A percentile compares a stretch with the other conserved stretches of the same genome.
phyloP scores from a whole-genome alignment of 2,797 vertebrate species.

The Oreochromis mossambicus region DNA sequence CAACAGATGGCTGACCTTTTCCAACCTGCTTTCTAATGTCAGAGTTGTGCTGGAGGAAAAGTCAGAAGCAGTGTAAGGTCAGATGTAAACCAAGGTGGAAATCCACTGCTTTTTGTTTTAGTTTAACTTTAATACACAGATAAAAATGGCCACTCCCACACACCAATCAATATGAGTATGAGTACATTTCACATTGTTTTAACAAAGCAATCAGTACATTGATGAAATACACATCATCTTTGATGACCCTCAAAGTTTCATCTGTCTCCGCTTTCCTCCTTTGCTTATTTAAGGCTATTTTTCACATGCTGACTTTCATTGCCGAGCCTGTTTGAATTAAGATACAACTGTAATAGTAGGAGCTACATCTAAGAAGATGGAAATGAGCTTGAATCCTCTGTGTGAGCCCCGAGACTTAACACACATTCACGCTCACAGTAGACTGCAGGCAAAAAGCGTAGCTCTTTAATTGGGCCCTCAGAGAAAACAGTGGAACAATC shows the following conservation, averaged over 20 bases:
- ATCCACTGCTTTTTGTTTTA: not conserved
- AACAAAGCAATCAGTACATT: not conserved
- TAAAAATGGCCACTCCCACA: not conserved
- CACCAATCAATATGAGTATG: not conserved
- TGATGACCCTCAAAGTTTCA: not conserved
- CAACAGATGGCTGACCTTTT: constrained; percentile 38
- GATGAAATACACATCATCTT: not conserved
- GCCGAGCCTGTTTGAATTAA: constrained; percentile 3
- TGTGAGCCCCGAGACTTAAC: constrained; percentile 39
- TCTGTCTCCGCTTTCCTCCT: not conserved
- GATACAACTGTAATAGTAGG: not conserved
- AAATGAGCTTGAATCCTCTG: constrained; percentile 47
- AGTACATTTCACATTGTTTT: not conserved
- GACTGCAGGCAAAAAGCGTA: constrained; percentile 40
- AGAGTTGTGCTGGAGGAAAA: constrained; percentile 13
- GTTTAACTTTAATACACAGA: not conserved
- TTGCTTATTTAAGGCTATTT: not conserved
- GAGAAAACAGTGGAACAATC: constrained; percentile 73
- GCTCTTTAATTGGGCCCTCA: constrained; percentile 74
- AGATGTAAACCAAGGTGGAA: not conserved
- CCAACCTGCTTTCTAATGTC: constrained; percentile 21
- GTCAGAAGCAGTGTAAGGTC: constrained; percentile 22
- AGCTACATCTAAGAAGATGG: constrained; percentile 27
- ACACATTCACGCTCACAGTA: constrained; percentile 32
- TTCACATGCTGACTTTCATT: not conserved